These are phyloP conservation scores for Cryptocheilus praepositus DNA, from an alignment of 2,888 invertebrate species.

Conservation along the genomic window DNA sequence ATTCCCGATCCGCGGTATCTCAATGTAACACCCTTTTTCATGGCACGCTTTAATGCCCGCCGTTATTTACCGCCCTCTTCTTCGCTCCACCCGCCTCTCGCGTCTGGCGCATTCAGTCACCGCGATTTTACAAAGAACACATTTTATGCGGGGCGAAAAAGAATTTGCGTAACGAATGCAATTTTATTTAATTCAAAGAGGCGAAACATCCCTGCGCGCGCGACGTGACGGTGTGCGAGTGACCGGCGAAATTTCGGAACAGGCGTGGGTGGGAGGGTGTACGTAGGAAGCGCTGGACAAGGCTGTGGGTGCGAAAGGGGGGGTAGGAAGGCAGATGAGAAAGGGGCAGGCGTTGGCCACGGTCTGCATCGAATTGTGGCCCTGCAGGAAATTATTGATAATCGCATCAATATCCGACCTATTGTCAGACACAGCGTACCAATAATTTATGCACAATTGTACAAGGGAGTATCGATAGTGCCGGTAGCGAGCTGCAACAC, in stretches of 20 bases:
- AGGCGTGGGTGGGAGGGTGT: neutral
- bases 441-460: conserved; percentile 70
- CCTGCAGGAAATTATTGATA: conserved; percentile 69
- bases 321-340: too few species aligned
- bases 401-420: conserved; percentile 70
- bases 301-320: too few species aligned
- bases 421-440: conserved; percentile 63
- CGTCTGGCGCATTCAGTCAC: neutral
- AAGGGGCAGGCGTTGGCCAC: neutral
- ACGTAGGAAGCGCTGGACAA: neutral
- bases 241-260: too few species aligned
- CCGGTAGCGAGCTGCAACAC: conserved; percentile 50
- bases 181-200: neutral
- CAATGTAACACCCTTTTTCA: conserved; percentile 7
- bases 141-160: conserved; percentile 6
- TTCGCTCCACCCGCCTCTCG: neutral
- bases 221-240: too few species aligned
- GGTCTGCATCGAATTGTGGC: conserved; percentile 10
- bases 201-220: neutral
- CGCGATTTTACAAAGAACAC: neutral
- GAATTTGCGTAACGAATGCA: conserved; percentile 12
- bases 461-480: conserved; percentile 62
- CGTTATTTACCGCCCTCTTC: too few species aligned
- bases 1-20: conserved; percentile 6
- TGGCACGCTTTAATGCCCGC: neutral